A percentile compares a stretch with the other conserved stretches of the same genome.
Evolutionary conservation across 2,113 vertebrate genomes (phyloP).

Genomic region (Pristiophorus japonicus): DNA sequence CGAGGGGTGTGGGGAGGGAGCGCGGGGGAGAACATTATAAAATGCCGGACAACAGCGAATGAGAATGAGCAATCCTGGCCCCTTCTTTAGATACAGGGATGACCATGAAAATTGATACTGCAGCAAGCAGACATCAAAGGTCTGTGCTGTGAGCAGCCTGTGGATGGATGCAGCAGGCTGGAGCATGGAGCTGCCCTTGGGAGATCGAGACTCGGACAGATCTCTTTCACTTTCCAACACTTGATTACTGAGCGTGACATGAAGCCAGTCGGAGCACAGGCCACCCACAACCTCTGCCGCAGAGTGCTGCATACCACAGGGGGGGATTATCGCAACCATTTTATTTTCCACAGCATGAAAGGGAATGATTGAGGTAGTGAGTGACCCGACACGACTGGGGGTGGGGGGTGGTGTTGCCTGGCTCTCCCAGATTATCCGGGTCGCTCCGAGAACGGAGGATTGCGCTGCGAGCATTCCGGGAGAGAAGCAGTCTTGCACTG

Average conservation of each 20-base stretch:
- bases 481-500: not conserved
- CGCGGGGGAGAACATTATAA: no score
- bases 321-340: not conserved
- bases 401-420: no score
- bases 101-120: not conserved
- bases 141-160: not conserved
- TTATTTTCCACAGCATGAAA: not conserved
- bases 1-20: not conserved
- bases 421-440: not conserved
- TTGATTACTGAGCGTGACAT: not conserved
- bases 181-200: not conserved
- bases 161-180: conserved; percentile 1
- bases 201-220: not conserved
- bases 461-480: not conserved
- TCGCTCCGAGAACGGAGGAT: not conserved
- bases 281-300: not conserved
- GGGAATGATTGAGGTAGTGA: not conserved
- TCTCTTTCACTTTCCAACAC: not conserved
- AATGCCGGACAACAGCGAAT: not conserved
- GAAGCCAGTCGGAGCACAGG: not conserved
- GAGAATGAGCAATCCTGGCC: not conserved
- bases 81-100: not conserved
- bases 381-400: not conserved
- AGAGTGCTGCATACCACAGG: not conserved
- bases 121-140: conserved; percentile 10